Evolutionary conservation across 2,113 vertebrate genomes (phyloP), one percentile per base, ranked within the genome.

Genomic region (Callopanchax toddi): DNA sequence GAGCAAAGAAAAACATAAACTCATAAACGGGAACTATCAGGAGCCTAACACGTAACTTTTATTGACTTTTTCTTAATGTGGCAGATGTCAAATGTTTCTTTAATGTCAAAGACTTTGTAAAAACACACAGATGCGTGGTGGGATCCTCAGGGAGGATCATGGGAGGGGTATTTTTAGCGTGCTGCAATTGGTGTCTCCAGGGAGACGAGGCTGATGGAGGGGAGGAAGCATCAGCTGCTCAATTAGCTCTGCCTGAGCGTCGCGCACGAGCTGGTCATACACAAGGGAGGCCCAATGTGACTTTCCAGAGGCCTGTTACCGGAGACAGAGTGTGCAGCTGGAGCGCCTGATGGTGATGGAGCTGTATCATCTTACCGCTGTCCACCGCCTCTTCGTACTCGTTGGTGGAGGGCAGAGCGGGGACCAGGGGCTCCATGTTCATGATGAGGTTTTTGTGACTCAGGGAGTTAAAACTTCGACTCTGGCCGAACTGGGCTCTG

Each of bases 391-490:
- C 95, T 17, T 97, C 94, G 39, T 94, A 93, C 77, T 98, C 96
- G 0, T 83, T 91, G 60, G 94, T 90, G 55, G 94, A 94, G 84
- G 96, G 94, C 72, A 95, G 89, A 0, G 96, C 92, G 11, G 96
- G 96, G 58, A 96, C 92, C 77, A 98, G 85, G 29, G 97, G 96
- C 57, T 98, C 96, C 95, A 98, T 96, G 83, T 97, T 98, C 85
- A 98, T 98, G 84, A 99, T 96, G 78, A 99, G 95, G 65, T 99
- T 97, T 81, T 96, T 99, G 89, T 96, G 96, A 73, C 91, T 93
- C 91, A 98, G 87, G 3, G 95, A 98, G 79, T 92, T 95, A 58
- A 93, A 98, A 70, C 97, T 99, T 74, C 92, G 93, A 78, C 97
- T 98, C 79, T 98, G 96, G 11, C 93, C 93, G 82, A 98, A 93